Percentiles rank a stretch among this genome's conserved stretches.
phyloP scores from a whole-genome alignment of 2,888 invertebrate genomes.

The Agriopis leucophaearia region DNA sequence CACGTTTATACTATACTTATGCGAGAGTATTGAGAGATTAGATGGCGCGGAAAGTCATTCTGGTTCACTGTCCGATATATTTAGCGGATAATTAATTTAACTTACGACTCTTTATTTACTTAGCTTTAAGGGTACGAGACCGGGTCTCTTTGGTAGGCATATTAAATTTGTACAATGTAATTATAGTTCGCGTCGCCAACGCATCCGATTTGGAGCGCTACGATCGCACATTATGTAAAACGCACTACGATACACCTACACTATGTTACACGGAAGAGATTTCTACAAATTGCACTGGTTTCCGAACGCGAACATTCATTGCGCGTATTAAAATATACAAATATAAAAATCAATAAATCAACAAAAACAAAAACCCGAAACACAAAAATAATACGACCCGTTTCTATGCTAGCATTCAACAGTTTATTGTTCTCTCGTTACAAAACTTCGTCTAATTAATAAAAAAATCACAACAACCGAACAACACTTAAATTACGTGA shows the following conservation, averaged over 20 bases:
- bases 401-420: slow-evolving; percentile 84
- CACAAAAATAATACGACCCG: slow-evolving; percentile 86
- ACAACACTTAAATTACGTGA: slow-evolving; percentile 84
- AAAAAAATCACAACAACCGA: slow-evolving; percentile 86
- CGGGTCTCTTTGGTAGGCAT: slow-evolving; percentile 87
- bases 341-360: slow-evolving; percentile 80
- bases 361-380: slow-evolving; percentile 83
- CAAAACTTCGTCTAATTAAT: slow-evolving; percentile 79
- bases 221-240: slow-evolving; percentile 73
- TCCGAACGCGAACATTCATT: slow-evolving; percentile 83
- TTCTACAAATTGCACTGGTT: slow-evolving; percentile 87
- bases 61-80: slow-evolving; percentile 75
- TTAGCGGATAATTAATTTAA: slow-evolving; percentile 78
- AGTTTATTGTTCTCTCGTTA: slow-evolving; percentile 82
- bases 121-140: slow-evolving; percentile 86
- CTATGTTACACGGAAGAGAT: slow-evolving; percentile 85
- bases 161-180: slow-evolving; percentile 86
- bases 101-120: slow-evolving; percentile 83
- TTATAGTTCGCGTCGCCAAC: slow-evolving; percentile 77
- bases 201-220: slow-evolving; percentile 66
- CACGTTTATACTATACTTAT: slow-evolving; percentile 86
- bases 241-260: slow-evolving; percentile 83
- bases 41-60: slow-evolving; percentile 81
- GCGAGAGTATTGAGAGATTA: slow-evolving; percentile 83
- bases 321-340: slow-evolving; percentile 81